A percentile compares a stretch with the other conserved stretches of the same genome.
phyloP scores from a whole-genome alignment of 2,113 vertebrate genomes.

The Dromaius novaehollandiae region DNA sequence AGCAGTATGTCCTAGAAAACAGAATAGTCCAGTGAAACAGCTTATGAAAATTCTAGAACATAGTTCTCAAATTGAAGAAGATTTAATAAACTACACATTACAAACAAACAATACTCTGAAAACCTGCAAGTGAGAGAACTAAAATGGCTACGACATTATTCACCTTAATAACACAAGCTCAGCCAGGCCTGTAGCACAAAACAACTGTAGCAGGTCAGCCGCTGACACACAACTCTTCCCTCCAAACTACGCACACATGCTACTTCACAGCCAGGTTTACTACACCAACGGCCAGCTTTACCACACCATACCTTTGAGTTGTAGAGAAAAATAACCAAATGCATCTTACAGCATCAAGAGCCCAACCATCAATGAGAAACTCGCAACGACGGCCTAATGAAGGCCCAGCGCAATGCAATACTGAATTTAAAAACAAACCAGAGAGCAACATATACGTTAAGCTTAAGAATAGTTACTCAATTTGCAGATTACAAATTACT shows the following conservation, averaged over 20 bases:
- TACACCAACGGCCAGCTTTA: neutral
- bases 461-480: neutral
- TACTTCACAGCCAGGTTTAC: neutral
- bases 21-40: neutral
- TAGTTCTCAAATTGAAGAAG: neutral
- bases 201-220: neutral
- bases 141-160: conserved; percentile 3
- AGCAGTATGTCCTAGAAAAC: neutral
- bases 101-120: neutral
- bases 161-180: neutral
- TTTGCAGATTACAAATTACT: neutral
- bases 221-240: neutral
- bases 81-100: neutral
- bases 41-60: neutral
- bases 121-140: neutral
- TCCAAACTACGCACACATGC: neutral
- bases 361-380: neutral
- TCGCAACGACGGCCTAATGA: neutral
- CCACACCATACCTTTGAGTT: neutral
- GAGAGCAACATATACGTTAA: neutral
- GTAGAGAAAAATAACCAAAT: neutral
- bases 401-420: neutral
- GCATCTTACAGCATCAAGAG: neutral
- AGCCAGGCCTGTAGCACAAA: neutral
- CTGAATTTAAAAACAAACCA: neutral